A percentile compares a stretch with the other conserved stretches of the same genome.
These are phyloP conservation scores for Quadroppia sp. DNA, from an alignment of 2,888 invertebrate species.

Conservation along the genomic window DNA sequence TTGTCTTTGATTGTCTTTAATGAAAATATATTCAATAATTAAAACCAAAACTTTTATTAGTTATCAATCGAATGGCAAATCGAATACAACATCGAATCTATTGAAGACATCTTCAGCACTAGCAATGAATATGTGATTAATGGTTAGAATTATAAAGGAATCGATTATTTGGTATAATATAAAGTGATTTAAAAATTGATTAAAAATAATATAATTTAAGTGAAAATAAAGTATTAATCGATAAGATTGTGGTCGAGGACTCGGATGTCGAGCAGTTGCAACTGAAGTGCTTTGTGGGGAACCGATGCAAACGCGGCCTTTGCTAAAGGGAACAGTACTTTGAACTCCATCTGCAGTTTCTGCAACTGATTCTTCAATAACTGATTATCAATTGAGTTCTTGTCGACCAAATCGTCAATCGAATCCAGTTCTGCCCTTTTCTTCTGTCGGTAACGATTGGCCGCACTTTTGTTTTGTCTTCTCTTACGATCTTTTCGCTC, in stretches of 20 bases:
- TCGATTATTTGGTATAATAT: background rate
- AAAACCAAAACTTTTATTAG: background rate
- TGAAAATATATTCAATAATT: too few species aligned
- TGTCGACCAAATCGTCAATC: background rate
- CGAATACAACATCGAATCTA: background rate
- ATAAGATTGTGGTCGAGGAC: conserved; percentile 1
- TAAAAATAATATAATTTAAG: background rate
- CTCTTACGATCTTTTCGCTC: conserved; percentile 3
- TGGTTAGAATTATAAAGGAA: background rate
- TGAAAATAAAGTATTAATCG: background rate
- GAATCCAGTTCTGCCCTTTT: background rate
- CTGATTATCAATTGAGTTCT: background rate
- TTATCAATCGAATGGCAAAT: conserved; percentile 17
- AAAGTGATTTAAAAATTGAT: background rate
- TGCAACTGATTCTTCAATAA: background rate
- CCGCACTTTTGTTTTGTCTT: conserved; percentile 13
- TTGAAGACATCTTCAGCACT: background rate
- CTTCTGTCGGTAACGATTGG: background rate
- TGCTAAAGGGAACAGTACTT: conserved; percentile 23
- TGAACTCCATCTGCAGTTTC: conserved; percentile 29
- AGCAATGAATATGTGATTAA: background rate
- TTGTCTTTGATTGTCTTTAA: too few species aligned
- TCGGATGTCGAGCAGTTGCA: conserved; percentile 17
- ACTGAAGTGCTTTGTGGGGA: background rate
- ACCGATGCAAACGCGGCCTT: conserved; percentile 13